These are phyloP conservation scores for Lucilia cuprina DNA, from an alignment of 1,140 invertebrate species.

Conservation along the genomic window DNA sequence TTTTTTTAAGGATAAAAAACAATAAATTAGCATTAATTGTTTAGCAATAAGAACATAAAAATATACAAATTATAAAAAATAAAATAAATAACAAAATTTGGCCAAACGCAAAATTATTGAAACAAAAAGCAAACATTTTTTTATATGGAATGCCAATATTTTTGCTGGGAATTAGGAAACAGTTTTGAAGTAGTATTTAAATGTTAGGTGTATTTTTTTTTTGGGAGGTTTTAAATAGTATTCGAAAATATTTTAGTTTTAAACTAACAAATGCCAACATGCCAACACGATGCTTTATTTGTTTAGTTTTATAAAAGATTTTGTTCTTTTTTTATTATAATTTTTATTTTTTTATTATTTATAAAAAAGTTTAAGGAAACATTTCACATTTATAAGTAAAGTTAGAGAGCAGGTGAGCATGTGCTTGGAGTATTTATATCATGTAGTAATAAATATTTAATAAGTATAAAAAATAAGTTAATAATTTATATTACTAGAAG, in stretches of 20 bases:
- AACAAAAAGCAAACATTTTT: background rate
- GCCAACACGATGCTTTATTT: conserved; percentile 32
- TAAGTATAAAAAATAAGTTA: background rate
- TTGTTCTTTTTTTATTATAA: background rate
- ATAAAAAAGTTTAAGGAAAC: background rate
- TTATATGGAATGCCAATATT: conserved; percentile 7
- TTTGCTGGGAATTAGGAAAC: background rate
- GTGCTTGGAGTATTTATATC: background rate
- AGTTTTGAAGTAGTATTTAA: background rate
- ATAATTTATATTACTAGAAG: background rate
- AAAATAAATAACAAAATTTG: background rate
- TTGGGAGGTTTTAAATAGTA: background rate
- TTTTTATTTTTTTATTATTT: too few relatives aligned
- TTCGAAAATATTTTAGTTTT: background rate
- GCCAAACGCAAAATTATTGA: background rate
- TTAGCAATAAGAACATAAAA: conserved; percentile 13
- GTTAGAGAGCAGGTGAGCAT: conserved; percentile 1
- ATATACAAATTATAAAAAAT: conserved; percentile 18
- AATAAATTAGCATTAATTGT: conserved; percentile 28
- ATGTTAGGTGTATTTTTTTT: background rate
- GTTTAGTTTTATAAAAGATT: background rate
- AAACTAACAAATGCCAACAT: conserved; percentile 23
- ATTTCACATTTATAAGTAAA: background rate
- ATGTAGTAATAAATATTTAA: background rate
- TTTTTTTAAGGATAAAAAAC: conserved; percentile 11